Base-by-base conservation (phyloP, 1,140 invertebrate species). In the Muscidifurax raptorellus region DNA sequence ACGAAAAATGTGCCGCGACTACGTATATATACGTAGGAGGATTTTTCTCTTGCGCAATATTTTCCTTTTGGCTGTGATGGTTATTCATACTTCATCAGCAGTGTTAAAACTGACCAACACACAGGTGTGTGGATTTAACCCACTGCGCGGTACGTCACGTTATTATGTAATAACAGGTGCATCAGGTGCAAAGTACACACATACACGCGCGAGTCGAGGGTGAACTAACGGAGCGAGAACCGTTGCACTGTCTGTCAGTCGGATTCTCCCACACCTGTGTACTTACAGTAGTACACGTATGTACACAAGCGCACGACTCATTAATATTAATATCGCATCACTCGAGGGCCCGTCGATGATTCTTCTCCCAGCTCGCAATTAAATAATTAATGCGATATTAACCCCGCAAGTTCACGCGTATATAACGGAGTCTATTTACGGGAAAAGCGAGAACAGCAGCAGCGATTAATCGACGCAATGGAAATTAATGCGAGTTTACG, bases 1-100 rank as follows among this genome's bases (percentile, higher is more conserved):
- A 80, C 25, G 67, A 52, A 80, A 69, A 71, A 75, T 13, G n/a
- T 22, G 30, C 10, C 22, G 12, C 15, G 12, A 47, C 9, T 22
- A 47, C n/a, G 22, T 67, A n/a, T 5, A 22, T 64, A 25, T 40
- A 18, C 10, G 25, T n/a, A 36, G 22, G 25, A 28, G 0, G 13
- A 80, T 7, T 80, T 80, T 40, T 28, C 22, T 44, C 28, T 80
- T 80, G 13, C 78, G 13, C 67, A 80, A 80, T 69, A 66, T 28
- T 47, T 28, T 47, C 13, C 22, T 36, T 66, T 67, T 2, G 22
- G 9, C 25, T 13, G 27, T n/a, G n/a, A n/a, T n/a, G n/a, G n/a
- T n/a, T n/a, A n/a, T n/a, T n/a, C n/a, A n/a, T n/a, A n/a, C n/a
- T n/a, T n/a, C n/a, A n/a, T n/a, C n/a, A n/a, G n/a, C n/a, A n/a